These are phyloP conservation scores for Sebastes steindachneri DNA, from an alignment of 2,797 vertebrate genomes.

Conservation along the genomic window DNA sequence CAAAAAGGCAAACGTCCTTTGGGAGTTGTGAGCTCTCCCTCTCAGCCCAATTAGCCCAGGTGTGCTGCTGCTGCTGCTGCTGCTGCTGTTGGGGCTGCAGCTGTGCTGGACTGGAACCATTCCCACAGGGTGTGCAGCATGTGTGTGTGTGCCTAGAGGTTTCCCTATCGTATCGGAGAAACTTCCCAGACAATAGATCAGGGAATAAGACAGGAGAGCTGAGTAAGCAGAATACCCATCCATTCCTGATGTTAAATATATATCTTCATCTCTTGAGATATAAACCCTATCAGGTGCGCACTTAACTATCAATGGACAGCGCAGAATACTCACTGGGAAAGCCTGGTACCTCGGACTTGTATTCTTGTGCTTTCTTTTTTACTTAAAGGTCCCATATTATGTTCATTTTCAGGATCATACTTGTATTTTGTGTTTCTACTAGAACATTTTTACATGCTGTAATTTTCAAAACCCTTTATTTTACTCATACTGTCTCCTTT, in stretches of 20 bases:
- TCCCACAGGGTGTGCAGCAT: constrained; percentile 1
- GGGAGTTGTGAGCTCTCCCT: constrained; percentile 30
- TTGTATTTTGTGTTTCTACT: no score
- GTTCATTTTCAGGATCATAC: no score
- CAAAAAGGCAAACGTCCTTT: constrained; percentile 28
- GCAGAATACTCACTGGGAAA: neutral
- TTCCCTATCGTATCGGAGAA: constrained; percentile 13
- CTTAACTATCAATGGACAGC: neutral
- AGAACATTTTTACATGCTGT: no score
- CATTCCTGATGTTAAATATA: neutral
- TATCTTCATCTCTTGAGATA: neutral
- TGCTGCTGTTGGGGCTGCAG: constrained; percentile 4
- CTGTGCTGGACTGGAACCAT: constrained; percentile 8
- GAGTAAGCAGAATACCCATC: constrained; percentile 16
- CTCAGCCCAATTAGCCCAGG: constrained; percentile 52
- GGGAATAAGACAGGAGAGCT: constrained; percentile 20
- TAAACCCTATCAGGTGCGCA: neutral
- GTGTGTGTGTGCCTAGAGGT: neutral
- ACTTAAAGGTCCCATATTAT: neutral
- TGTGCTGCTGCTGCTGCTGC: neutral
- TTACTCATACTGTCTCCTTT: no score
- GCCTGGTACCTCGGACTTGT: neutral
- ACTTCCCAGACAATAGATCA: constrained; percentile 20
- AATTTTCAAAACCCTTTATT: no score
- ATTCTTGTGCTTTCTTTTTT: neutral